Base-by-base conservation (phyloP, 2,797 vertebrate species). In the Yasuhikotakia modesta region DNA sequence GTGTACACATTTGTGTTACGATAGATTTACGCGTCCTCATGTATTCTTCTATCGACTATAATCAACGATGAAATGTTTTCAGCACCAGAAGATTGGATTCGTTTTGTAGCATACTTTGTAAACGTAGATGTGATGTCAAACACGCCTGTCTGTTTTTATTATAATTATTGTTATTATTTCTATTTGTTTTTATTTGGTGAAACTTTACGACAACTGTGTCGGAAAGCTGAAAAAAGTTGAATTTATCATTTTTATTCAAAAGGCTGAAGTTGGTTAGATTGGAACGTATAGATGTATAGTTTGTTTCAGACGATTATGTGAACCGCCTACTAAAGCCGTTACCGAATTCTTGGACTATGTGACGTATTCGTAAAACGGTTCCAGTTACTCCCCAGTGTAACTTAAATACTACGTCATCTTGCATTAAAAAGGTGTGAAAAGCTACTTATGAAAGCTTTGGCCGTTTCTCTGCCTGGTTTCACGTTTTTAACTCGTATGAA, bases 271-370 rank as follows among this genome's bases (percentile, higher is more conserved):
- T 46, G 58, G 77, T 2, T 81, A 71, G 45, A 66, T 77, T 8
- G 24, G 35, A 78, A 30, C 55, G 57, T 46, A 77, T 64, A 76
- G 66, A 24, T 32, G 66, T 50, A 80, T 70, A 77, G 68, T 61
- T 50, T 14, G 66, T 77, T 6, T 81, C 65, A 76, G 58, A 61
- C 50, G 12, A 45, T n/a, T n/a, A 55, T 39, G 48, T 60, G 76
- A 75, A 45, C 65, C 48, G 81, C 86, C 81, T 87, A 84, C 79
- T 84, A 87, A 80, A 84, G 90, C 90, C 90, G 91, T 89, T 91
- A 88, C 66, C 81, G 66, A 87, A 69, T 85, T 79, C 46, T 48
- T 43, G 39, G 39, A 43, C 10, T 43, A 10, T 0, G 6, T 35
- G n/a, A 85, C 84, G 58, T 74, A 53, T 35, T 84, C 80, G 82